phyloP scores from a whole-genome alignment of 2,113 vertebrate genomes.

The Notarius quadriscutis region DNA sequence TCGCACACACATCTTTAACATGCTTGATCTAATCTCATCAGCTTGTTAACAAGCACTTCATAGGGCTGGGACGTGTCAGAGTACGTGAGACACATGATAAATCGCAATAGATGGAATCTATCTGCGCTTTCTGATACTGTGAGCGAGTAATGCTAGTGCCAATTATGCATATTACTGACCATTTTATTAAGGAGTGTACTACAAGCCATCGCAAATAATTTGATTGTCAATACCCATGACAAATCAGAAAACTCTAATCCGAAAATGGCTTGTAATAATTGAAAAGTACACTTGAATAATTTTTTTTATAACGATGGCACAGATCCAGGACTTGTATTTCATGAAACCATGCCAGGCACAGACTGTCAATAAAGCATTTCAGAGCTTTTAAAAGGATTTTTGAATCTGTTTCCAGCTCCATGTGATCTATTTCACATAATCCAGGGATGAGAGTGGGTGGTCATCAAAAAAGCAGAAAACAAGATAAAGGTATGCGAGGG shows the following conservation, averaged over 20 bases:
- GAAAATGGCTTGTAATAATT: conserved; percentile 8
- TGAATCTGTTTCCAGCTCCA: not conserved
- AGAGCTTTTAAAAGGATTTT: not conserved
- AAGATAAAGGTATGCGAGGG: no score
- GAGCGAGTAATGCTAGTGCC: not conserved
- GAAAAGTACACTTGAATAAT: not conserved
- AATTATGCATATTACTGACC: not conserved
- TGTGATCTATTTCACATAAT: not conserved
- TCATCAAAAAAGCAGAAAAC: no score
- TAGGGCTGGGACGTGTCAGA: not conserved
- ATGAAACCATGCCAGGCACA: not conserved
- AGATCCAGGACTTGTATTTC: not conserved
- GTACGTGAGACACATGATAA: not conserved
- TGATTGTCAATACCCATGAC: not conserved
- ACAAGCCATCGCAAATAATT: conserved; percentile 1
- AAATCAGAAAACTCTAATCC: not conserved
- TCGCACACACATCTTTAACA: not conserved
- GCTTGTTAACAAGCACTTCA: not conserved
- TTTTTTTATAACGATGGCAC: not conserved
- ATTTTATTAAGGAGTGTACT: conserved; percentile 3
- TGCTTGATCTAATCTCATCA: no score
- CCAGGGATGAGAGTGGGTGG: no score
- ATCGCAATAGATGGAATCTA: not conserved
- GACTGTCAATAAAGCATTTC: not conserved
- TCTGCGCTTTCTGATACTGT: not conserved